These are phyloP conservation scores for Hyposmocoma kahamanoa DNA, from an alignment of 1,140 invertebrate species.

Conservation along the genomic window DNA sequence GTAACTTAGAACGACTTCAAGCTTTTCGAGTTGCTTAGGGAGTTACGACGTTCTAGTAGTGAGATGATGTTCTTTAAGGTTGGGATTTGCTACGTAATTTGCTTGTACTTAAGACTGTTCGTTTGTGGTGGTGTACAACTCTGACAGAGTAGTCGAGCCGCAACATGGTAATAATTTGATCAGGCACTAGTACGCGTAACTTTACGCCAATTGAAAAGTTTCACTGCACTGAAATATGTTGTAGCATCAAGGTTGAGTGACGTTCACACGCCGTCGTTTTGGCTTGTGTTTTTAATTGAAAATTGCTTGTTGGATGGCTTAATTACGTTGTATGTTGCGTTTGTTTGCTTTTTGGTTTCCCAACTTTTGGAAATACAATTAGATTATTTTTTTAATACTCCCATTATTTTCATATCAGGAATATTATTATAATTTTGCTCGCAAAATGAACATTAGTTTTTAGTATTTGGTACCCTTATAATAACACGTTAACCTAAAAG, in stretches of 20 bases:
- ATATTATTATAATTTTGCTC: too few species aligned
- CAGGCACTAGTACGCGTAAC: conserved; percentile 53
- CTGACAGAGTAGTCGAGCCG: conserved; percentile 43
- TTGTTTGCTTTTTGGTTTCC: too few species aligned
- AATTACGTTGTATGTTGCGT: too few species aligned
- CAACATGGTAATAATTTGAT: conserved; percentile 69
- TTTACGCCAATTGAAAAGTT: conserved; percentile 68
- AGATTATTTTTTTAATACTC: too few species aligned
- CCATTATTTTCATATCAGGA: too few species aligned
- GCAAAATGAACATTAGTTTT: too few species aligned
- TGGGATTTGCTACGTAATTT: conserved; percentile 17
- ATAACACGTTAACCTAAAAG: too few species aligned
- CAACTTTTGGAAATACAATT: too few species aligned
- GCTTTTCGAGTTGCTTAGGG: not conserved
- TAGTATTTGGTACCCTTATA: too few species aligned
- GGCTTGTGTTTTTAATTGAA: conserved; percentile 19
- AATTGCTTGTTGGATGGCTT: too few species aligned
- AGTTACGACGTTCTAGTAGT: not conserved
- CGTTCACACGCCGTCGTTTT: conserved; percentile 22
- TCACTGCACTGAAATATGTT: conserved; percentile 53
- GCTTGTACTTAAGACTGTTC: conserved; percentile 29
- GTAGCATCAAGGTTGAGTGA: conserved; percentile 49
- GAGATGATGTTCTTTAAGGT: conserved; percentile 12
- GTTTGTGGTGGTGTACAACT: conserved; percentile 26
- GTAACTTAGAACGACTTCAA: not conserved